Conservation (phyloP, 2,113 vertebrate species). For the Lynx canadensis region DNA sequence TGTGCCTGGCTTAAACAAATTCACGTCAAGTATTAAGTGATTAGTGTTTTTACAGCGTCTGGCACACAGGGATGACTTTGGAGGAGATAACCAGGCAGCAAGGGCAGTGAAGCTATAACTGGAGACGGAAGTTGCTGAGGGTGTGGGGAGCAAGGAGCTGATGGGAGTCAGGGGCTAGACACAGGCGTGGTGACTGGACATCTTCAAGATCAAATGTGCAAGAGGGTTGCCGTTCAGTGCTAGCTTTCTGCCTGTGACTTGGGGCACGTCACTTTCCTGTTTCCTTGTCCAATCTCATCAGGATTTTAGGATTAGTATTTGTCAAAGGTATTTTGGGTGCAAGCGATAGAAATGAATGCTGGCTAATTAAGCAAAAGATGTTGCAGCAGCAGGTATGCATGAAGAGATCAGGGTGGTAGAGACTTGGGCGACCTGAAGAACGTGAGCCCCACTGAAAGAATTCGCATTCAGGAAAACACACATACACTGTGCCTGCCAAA, state of each 20-base stretch:
- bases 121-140: neutral
- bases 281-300: neutral
- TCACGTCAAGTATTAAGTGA: neutral
- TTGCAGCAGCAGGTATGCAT: neutral
- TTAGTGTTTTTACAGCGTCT: neutral
- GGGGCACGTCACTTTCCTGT: neutral
- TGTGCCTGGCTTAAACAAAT: neutral
- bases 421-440: neutral
- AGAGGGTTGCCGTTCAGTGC: neutral
- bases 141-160: neutral
- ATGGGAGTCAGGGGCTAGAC: rapidly evolving
- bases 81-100: neutral
- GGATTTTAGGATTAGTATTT: neutral
- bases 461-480: neutral
- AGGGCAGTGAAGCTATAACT: neutral
- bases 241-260: neutral
- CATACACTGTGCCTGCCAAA: neutral
- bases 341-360: constrained; percentile 4
- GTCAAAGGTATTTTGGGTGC: neutral
- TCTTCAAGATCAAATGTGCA: neutral
- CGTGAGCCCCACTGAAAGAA: neutral
- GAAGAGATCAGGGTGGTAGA: neutral
- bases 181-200: neutral
- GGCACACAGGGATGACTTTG: neutral
- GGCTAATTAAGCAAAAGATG: neutral